Conservation (phyloP, 2,113 vertebrate species). For the Boulengeromyrus knoepffleri region DNA sequence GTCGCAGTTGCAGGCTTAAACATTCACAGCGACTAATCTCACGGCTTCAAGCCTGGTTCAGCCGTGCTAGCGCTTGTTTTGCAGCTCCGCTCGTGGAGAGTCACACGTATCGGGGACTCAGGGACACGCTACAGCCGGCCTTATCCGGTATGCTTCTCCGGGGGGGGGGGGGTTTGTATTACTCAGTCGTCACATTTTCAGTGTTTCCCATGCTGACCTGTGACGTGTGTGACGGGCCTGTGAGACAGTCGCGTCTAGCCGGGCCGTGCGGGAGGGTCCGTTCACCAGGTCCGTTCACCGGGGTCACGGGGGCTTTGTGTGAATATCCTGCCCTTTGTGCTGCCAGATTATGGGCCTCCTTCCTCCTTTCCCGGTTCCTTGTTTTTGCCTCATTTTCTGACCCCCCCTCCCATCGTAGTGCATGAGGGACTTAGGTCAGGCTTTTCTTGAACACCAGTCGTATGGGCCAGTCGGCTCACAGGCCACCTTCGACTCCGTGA, state of each 20-base stretch:
- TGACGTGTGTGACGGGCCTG: background rate
- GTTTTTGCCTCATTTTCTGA: conserved; percentile 13
- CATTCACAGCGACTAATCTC: background rate
- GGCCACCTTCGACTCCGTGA: background rate
- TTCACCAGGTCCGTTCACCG: background rate
- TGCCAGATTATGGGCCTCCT: background rate
- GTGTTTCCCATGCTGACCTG: background rate
- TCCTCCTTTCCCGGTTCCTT: background rate
- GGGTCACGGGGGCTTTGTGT: background rate
- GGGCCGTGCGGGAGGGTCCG: background rate
- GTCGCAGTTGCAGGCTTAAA: background rate
- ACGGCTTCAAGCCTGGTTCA: background rate
- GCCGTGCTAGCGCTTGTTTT: background rate
- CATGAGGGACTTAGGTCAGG: conserved; percentile 1
- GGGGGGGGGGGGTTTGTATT: background rate
- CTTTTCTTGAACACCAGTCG: background rate
- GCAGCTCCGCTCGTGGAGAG: background rate
- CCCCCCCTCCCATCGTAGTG: background rate
- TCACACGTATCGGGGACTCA: background rate
- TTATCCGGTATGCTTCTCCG: background rate
- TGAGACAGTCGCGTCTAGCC: background rate
- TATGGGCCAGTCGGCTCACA: background rate
- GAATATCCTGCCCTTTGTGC: background rate
- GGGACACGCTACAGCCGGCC: background rate
- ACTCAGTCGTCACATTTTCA: background rate